phyloP scores from a whole-genome alignment of 1,140 invertebrate genomes.

The Drosophila lowei region DNA sequence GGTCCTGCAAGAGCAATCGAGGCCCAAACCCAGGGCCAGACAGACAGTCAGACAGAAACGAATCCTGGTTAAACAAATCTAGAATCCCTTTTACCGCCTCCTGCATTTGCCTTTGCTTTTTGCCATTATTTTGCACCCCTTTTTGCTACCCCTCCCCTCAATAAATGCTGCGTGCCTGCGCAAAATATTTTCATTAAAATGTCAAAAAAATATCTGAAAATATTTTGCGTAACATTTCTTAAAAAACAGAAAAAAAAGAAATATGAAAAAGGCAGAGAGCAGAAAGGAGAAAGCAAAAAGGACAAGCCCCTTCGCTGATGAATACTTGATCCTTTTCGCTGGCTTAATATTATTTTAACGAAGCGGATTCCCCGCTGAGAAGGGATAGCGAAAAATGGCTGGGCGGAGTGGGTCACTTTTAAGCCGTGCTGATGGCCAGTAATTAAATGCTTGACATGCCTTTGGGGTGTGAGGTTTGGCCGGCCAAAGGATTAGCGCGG shows the following conservation, averaged over 20 bases:
- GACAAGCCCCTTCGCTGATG: slow-evolving; percentile 45
- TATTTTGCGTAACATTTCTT: slow-evolving; percentile 67
- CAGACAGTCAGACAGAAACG: slow-evolving; percentile 5
- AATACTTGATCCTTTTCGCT: slow-evolving; percentile 56
- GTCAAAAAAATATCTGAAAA: slow-evolving; percentile 61
- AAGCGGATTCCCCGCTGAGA: slow-evolving; percentile 58
- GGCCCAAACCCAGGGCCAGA: too few species aligned
- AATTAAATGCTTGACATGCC: slow-evolving; percentile 81
- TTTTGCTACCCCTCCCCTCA: slow-evolving; percentile 5
- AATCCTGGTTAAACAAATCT: slow-evolving; percentile 70
- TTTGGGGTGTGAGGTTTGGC: slow-evolving; percentile 47
- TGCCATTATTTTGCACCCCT: not conserved
- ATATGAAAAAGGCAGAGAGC: slow-evolving; percentile 35
- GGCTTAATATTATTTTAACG: slow-evolving; percentile 79
- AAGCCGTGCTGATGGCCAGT: slow-evolving; percentile 75
- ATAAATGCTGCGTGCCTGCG: slow-evolving; percentile 62
- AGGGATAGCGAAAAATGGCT: slow-evolving; percentile 5
- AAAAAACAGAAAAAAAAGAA: slow-evolving; percentile 17
- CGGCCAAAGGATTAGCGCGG: slow-evolving; percentile 53
- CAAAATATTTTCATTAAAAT: slow-evolving; percentile 78
- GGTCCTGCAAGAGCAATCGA: not conserved
- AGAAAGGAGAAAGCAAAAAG: slow-evolving; percentile 7
- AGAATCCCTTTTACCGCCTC: slow-evolving; percentile 66
- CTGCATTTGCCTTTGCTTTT: slow-evolving; percentile 40
- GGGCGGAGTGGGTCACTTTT: slow-evolving; percentile 47